Evolutionary conservation across 2,888 invertebrate genomes (phyloP), one percentile per base, ranked within the genome.

Genomic region (Sialis fuliginosa): DNA sequence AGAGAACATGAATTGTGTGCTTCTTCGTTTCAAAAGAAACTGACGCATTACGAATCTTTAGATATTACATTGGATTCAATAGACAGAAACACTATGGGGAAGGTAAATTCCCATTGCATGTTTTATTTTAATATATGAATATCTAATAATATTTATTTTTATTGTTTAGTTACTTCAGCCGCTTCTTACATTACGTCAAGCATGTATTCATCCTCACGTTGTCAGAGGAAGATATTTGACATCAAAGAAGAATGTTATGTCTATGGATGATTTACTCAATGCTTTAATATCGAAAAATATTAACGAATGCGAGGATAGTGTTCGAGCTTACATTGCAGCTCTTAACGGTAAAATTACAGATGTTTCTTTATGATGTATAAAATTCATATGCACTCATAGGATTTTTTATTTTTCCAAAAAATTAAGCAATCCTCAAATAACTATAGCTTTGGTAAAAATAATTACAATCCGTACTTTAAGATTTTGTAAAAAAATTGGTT

Each of bases 141-240:
- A 22, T 22, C 39, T 48, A 30, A 46, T 22, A 34, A n/a, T 41
- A 42, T 31, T 12, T 7, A 42, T 40, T 33, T 46, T 30, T 6
- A n/a, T n/a, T 47, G 47, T 32, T 30, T n/a, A 39, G 22, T 32
- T 41, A 34, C 13, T 13, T 39, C n/a, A 39, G 42, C 84, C 84
- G 0, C 64, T 86, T 48, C 60, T 77, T 45, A 68, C 72, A 46
- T 63, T 86, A 48, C 69, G 84, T 1, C 80, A 82, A 62, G 79
- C 79, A 1, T 84, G 84, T 58, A 75, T 76, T 8, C 77, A 81
- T 59, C 82, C 83, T 1, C 76, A 77, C 58, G 69, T 75, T 47
- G 71, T 71, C 4, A 62, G 69, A 50, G 72, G 73, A 6, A 66
- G 69, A 45, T 72, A 74, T 56, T 57, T 73, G 47, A 64, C 69